Conservation (phyloP, 2,888 invertebrate genomes). For the Nasonovia ribisnigri region DNA sequence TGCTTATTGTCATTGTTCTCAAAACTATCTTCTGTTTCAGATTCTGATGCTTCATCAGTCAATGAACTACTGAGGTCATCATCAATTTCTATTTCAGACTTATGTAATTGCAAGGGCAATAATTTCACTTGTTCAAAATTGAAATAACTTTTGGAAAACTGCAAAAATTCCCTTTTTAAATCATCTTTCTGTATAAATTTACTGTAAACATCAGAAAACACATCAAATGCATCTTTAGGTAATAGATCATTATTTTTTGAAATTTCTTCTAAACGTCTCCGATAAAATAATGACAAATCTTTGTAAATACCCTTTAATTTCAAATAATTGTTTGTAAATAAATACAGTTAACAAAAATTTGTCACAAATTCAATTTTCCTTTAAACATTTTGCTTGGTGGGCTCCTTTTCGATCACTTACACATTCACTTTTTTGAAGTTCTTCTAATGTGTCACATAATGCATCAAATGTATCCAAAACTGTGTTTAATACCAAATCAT, state of each 20-base stretch:
- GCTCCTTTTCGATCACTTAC: not conserved
- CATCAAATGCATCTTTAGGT: not conserved
- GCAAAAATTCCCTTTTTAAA: not conserved
- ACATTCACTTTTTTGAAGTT: not conserved
- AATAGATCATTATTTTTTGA: not conserved
- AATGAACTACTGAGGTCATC: not conserved
- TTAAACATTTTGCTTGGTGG: not conserved
- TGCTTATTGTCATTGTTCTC: not conserved
- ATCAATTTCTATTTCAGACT: not conserved
- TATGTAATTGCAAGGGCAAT: not conserved
- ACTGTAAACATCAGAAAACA: not conserved
- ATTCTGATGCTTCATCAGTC: not conserved
- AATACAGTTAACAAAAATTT: not conserved
- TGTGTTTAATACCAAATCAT: constrained; percentile 8
- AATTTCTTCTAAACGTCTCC: not conserved
- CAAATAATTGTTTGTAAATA: not conserved
- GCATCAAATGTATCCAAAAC: not conserved
- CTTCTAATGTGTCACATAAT: not conserved
- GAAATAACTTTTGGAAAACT: not conserved
- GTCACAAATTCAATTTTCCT: not conserved
- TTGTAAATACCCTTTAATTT: constrained; percentile 3
- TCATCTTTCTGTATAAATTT: not conserved
- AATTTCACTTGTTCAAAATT: not conserved
- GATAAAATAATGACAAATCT: not conserved
- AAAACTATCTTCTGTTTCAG: not conserved